Conservation (phyloP, 2,113 vertebrate genomes). For the Ptychochromis oligacanthus region DNA sequence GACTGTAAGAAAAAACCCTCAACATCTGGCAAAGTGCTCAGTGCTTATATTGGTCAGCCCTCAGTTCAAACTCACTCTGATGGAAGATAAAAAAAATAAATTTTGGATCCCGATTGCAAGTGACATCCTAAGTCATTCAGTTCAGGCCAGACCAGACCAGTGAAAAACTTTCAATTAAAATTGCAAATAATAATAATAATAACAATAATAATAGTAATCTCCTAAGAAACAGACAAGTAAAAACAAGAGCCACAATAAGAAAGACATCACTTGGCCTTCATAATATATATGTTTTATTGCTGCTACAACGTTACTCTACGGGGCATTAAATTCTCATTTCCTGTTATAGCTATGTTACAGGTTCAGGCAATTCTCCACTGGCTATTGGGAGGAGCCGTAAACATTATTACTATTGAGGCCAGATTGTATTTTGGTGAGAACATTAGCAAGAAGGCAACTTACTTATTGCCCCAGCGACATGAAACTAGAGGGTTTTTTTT, state of each 20-base stretch:
- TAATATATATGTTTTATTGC: constrained; percentile 50
- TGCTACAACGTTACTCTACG: constrained; percentile 34
- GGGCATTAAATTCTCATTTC: constrained; percentile 67
- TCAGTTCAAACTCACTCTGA: not conserved
- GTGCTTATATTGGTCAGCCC: not conserved
- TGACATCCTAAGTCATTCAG: not conserved
- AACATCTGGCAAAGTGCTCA: not conserved
- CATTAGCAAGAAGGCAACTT: constrained; percentile 57
- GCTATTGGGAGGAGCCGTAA: constrained; percentile 64
- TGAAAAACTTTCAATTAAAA: not conserved
- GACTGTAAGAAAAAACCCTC: not conserved
- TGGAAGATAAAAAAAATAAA: not conserved
- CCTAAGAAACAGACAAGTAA: not conserved
- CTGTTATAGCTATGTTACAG: constrained; percentile 59
- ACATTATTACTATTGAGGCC: constrained; percentile 65
- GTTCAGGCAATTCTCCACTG: constrained; percentile 58
- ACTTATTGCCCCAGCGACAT: constrained; percentile 47
- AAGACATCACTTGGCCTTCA: constrained; percentile 31
- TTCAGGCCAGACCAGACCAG: not conserved
- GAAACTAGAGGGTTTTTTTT: constrained; percentile 5
- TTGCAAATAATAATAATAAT: not conserved
- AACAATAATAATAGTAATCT: not conserved
- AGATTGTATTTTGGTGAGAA: constrained; percentile 57
- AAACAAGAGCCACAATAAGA: not conserved
- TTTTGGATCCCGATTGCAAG: fast-evolving